A percentile compares a stretch with the other conserved stretches of the same genome.
These are phyloP conservation scores for Athalia cordata DNA, from an alignment of 2,888 invertebrate genomes.

Conservation along the genomic window DNA sequence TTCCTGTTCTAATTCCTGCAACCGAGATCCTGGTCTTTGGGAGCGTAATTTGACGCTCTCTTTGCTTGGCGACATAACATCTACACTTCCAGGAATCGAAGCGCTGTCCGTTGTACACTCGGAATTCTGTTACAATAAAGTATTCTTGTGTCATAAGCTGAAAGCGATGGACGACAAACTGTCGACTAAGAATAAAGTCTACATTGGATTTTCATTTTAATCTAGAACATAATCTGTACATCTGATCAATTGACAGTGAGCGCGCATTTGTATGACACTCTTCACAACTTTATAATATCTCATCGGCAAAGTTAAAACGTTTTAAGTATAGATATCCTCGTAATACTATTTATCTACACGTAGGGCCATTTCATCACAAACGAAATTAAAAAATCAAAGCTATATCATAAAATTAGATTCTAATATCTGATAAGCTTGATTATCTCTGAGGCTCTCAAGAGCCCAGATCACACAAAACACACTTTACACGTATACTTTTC, in stretches of 20 bases:
- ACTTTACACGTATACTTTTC: conserved; percentile 3
- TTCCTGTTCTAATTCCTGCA: conserved; percentile 71
- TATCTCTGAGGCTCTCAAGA: conserved; percentile 1
- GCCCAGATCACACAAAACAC: not conserved
- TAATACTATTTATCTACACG: not conserved
- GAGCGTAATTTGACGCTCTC: conserved; percentile 64
- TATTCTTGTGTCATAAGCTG: not conserved
- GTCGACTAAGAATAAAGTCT: not conserved
- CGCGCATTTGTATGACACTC: no score
- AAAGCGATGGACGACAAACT: not conserved
- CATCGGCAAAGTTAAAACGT: no score
- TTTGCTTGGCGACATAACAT: conserved; percentile 67
- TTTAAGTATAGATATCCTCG: no score
- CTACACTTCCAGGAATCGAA: conserved; percentile 55
- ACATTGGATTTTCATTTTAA: no score
- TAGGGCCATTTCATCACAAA: conserved; percentile 1
- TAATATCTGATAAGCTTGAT: conserved; percentile 9
- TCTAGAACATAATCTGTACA: not conserved
- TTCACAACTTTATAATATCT: no score
- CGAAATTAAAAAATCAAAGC: not conserved
- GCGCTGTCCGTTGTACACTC: conserved; percentile 49
- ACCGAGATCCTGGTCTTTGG: conserved; percentile 67
- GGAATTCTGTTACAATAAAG: conserved; percentile 35
- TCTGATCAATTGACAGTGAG: no score
- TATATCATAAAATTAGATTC: conserved; percentile 5